Conservation (phyloP, 2,797 vertebrate genomes). For the Gadopsis marmoratus region DNA sequence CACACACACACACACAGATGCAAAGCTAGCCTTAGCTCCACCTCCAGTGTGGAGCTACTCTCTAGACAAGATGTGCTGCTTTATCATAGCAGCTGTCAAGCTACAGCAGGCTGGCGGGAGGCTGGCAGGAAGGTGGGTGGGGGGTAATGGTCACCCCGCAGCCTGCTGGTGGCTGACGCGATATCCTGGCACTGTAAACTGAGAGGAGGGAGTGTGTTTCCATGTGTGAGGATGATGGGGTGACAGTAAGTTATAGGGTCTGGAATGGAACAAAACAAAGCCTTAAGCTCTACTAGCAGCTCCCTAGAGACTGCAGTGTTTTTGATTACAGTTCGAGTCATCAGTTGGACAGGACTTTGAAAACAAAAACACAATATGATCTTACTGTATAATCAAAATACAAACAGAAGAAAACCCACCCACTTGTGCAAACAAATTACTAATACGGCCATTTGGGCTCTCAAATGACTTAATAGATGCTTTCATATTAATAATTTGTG, state of each 20-base stretch:
- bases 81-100: constrained; percentile 63
- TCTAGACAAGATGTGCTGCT: constrained; percentile 35
- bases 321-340: not conserved
- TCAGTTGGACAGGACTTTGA: not conserved
- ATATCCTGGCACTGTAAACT: constrained; percentile 31
- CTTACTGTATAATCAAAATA: not conserved
- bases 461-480: not conserved
- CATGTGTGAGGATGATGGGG: constrained; percentile 2
- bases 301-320: not conserved
- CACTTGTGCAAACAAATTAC: not conserved
- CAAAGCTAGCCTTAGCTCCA: constrained; percentile 43
- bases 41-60: constrained; percentile 29
- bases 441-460: not conserved
- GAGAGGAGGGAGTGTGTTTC: not conserved
- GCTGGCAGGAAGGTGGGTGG: constrained; percentile 17
- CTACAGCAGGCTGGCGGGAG: constrained; percentile 41
- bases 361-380: not conserved
- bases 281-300: not conserved
- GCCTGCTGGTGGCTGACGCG: constrained; percentile 47
- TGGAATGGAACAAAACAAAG: not conserved
- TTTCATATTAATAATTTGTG: not conserved
- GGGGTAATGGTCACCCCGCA: constrained; percentile 45
- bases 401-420: not conserved
- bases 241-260: not conserved
- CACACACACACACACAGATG: constrained; percentile 14